Evolutionary conservation across 2,797 vertebrate genomes (phyloP), one percentile per base, ranked within the genome.

Genomic region (Columba guinea): DNA sequence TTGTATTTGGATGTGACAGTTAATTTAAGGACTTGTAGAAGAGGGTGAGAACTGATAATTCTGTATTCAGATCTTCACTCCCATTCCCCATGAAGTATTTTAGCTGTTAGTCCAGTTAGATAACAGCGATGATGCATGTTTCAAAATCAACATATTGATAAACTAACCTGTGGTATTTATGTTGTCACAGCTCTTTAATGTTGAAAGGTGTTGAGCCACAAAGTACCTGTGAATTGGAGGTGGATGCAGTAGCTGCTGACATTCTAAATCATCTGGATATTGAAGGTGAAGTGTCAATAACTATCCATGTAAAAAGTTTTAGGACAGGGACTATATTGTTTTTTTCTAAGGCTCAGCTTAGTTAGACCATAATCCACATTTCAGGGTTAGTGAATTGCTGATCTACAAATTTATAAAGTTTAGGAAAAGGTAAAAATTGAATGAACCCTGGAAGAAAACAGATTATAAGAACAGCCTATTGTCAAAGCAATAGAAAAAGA

Each of bases 151-250:
- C 32, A 39, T 60, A 86, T 48, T 83, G 37, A 87, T 64, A 82
- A 94, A 74, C 79, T 94, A 94, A 92, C 41, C 35, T 41, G 8
- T 64, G 24, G 8, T 95, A n/a, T 95, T 97, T 69, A 84, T 94
- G 93, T 96, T 95, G 82, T 96, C 96, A 71, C 96, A 99, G 99
- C 96, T 99, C 99, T 88, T 97, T 99, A 91, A 95, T 99, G 87
- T 96, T 99, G 96, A 98, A 99, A 59, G 98, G 98, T 46, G 98
- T 99, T 96, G 98, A 98, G 89, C 99, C 98, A 93, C 98, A 98
- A 97, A 99, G 99, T 97, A 99, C 99, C 52, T 99, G 99, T 97
- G 99, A 99, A 97, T 98, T 99, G 97, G 99, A 99, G 97, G 99
- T 98, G 32, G 99, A 99, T 92, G 99, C 99, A 26, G 99, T 99